Percentiles rank a stretch among this genome's conserved stretches.
phyloP scores from a whole-genome alignment of 1,140 invertebrate species.

The Pentalonia nigronervosa region DNA sequence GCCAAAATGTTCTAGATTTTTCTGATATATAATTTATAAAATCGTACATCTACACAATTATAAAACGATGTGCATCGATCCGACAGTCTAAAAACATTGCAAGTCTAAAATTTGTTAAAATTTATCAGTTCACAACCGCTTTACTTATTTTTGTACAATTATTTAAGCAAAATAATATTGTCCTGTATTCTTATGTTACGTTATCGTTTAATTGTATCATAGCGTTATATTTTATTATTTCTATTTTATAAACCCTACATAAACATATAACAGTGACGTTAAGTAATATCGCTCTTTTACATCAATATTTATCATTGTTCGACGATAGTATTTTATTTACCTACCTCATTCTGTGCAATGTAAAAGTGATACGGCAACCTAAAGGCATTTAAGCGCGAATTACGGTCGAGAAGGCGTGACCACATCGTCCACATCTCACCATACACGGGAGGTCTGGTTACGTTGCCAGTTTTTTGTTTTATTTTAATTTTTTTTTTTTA shows the following conservation, averaged over 20 bases:
- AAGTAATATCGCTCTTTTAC: neutral
- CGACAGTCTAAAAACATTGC: neutral
- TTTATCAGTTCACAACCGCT: neutral
- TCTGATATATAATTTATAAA: neutral
- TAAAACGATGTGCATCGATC: neutral
- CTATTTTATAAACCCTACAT: neutral
- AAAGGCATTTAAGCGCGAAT: conserved; percentile 30
- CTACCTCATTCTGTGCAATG: neutral
- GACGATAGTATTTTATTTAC: neutral
- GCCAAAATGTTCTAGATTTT: neutral
- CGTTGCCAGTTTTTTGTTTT: conserved; percentile 24
- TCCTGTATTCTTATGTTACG: neutral
- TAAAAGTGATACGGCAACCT: conserved; percentile 17
- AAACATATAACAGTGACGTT: neutral
- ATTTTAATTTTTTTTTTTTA: conserved; percentile 41
- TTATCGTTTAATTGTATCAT: neutral
- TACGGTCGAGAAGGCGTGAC: conserved; percentile 45
- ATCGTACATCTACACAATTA: neutral
- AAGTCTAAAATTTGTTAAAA: neutral
- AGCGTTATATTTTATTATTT: neutral
- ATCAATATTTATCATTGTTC: conserved; percentile 2
- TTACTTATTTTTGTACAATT: neutral
- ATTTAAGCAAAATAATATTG: neutral
- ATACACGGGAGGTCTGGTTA: conserved; percentile 30
- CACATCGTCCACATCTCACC: conserved; percentile 26